A percentile compares a stretch with the other conserved stretches of the same genome.
Evolutionary conservation across 30 jellyfish, hydroid and myxozoan genomes (phyloP).

Genomic region (Cassiopea xamachana): DNA sequence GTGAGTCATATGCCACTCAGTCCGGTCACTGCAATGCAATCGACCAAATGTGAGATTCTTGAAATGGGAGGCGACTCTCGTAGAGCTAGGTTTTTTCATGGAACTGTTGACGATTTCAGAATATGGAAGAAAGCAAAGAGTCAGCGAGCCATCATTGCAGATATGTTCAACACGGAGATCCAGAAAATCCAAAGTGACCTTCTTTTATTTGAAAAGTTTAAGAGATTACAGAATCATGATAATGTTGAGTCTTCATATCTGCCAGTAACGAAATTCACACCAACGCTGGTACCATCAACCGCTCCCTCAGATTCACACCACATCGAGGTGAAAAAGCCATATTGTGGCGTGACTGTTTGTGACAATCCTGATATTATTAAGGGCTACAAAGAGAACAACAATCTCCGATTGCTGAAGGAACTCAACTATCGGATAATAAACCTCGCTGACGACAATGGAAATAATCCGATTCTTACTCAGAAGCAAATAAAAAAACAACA

Average conservation of each 20-base stretch:
- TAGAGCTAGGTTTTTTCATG: conserved; percentile 63
- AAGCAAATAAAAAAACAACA: conserved; percentile 63
- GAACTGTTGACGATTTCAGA: conserved; percentile 77
- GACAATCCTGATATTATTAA: conserved; percentile 89
- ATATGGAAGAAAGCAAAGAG: conserved; percentile 81
- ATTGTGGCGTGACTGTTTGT: conserved; percentile 87
- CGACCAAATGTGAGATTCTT: conserved; percentile 67
- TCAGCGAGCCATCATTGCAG: conserved; percentile 52
- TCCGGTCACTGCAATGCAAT: conserved; percentile 54
- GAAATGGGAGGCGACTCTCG: conserved; percentile 89
- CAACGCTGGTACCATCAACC: conserved; percentile 49
- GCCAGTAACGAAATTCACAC: conserved; percentile 57
- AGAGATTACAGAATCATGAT: conserved; percentile 9
- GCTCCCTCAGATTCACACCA: conserved; percentile 60
- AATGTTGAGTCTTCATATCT: conserved; percentile 23
- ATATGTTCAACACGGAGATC: conserved; percentile 17
- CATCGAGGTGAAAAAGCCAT: conserved; percentile 70
- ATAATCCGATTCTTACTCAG: conserved; percentile 52
- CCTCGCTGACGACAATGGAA: conserved; percentile 81
- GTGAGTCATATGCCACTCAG: conserved; percentile 72
- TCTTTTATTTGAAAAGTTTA: conserved; percentile 67
- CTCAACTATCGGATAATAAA: conserved; percentile 75
- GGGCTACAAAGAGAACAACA: conserved; percentile 50
- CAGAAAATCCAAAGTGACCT: conserved; percentile 16
- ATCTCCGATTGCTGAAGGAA: conserved; percentile 34